Evolutionary conservation across 2,888 invertebrate species (phyloP), one percentile per base, ranked within the genome.

Genomic region (Nephrocerus scutellatus): DNA sequence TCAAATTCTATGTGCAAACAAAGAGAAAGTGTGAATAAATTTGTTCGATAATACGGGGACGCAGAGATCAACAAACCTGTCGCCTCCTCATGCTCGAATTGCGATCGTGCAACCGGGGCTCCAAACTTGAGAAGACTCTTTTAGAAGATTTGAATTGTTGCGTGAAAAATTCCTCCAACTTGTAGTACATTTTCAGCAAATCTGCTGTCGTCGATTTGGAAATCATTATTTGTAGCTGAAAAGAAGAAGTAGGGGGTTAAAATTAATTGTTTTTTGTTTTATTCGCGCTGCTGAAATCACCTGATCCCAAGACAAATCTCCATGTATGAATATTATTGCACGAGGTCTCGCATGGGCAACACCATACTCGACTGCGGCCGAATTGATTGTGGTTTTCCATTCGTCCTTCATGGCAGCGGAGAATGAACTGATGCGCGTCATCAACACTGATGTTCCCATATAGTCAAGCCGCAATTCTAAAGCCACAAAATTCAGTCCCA

Each of bases 61-160:
- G 15, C 15, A 30, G n/a, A n/a, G n/a, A 36, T 16, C 4, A 7
- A 36, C 28, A 31, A 26, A 65, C 61, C 49, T 65, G 66, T 14
- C 63, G 58, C 3, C 66, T 56, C 42, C 59, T 63, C 25, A 66
- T 61, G 50, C 67, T 68, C 1, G 59, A 59, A 15, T 55, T 59
- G 21, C 64, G 60, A 36, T 66, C 64, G 34, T 59, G 61, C 10
- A 65, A 47, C 21, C 73, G 70, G 2, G 79, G 74, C 62, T 72
- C 80, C 48, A 80, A 59, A 24, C 80, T 82, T 45, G 84, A 85
- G 62, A 95, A 88, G 5, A 91, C 92, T 3, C 93, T 76, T 64
- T 90, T 91, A 62, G 92, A 90, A 51, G 90, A 92, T 65, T 92
- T 91, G 64, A 96, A 92, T 72, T 97, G 96, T 66, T 95, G 95